Evolutionary conservation across 1,140 invertebrate species (phyloP).

Genomic region (Drosophila lacertosa): DNA sequence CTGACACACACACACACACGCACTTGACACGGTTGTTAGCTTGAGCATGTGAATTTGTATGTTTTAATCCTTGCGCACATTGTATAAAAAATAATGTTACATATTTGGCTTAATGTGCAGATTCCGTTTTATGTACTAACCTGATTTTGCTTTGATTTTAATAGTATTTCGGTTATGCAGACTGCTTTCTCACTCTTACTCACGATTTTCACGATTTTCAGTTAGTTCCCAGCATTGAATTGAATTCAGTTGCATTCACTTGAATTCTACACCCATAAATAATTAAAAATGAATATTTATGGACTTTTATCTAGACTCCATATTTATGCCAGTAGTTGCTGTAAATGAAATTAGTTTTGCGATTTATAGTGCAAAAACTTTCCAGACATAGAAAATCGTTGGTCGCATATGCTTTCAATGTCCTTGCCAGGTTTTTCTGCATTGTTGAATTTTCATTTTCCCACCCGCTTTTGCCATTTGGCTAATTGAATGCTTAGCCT

Average conservation of each 20-base stretch:
- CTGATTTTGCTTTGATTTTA: too few relatives aligned
- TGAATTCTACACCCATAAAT: too few relatives aligned
- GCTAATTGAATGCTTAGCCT: conserved; percentile 31
- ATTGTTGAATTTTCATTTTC: conserved; percentile 1
- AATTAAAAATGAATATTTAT: too few relatives aligned
- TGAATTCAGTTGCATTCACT: too few relatives aligned
- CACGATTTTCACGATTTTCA: neutral
- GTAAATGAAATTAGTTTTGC: conserved; percentile 21
- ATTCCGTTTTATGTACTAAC: too few relatives aligned
- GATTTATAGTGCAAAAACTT: conserved; percentile 3
- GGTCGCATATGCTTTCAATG: conserved; percentile 9
- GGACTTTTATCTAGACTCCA: too few relatives aligned
- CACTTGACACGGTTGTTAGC: conserved; percentile 16
- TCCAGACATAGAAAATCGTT: conserved; percentile 25
- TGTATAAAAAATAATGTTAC: neutral
- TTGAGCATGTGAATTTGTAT: conserved; percentile 7
- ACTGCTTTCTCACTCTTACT: neutral
- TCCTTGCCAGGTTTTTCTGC: conserved; percentile 12
- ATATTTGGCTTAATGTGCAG: neutral
- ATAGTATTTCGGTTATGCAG: neutral
- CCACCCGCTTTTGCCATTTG: conserved; percentile 17
- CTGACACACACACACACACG: neutral
- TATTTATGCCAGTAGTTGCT: neutral
- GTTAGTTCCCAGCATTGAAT: neutral
- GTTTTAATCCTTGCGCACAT: neutral